Conservation (phyloP, 2,113 vertebrate genomes). For the Euleptes europaea region DNA sequence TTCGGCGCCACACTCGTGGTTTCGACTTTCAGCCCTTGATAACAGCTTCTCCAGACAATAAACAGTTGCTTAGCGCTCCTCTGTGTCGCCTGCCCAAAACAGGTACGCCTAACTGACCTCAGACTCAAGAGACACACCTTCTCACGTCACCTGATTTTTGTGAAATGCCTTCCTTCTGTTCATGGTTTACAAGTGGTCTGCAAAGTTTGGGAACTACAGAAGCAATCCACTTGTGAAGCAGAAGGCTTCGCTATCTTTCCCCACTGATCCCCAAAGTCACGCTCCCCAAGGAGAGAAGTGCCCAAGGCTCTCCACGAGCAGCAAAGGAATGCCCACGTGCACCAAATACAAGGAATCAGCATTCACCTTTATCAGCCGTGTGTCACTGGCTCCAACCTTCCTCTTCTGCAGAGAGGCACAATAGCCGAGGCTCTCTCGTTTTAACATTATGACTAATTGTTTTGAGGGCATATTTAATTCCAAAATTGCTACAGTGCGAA, state of each 20-base stretch:
- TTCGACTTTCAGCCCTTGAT: too few relatives aligned
- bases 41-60: too few relatives aligned
- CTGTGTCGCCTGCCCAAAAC: background rate
- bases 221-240: background rate
- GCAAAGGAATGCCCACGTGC: background rate
- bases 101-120: background rate
- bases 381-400: background rate
- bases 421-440: background rate
- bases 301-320: constrained; percentile 35
- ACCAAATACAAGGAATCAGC: constrained; percentile 11
- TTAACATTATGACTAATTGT: background rate
- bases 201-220: background rate
- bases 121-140: too few relatives aligned
- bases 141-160: background rate
- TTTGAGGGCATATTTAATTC: constrained; percentile 10
- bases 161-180: too few relatives aligned
- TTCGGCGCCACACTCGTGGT: too few relatives aligned
- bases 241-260: background rate
- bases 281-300: constrained; percentile 62
- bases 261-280: constrained; percentile 14
- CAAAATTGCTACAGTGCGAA: constrained; percentile 1
- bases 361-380: background rate
- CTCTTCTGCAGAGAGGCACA: background rate
- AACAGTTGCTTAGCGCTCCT: background rate
- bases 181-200: background rate